These are phyloP conservation scores for Lepidochrysops patricia DNA, from an alignment of 2,888 invertebrate species.

Conservation along the genomic window DNA sequence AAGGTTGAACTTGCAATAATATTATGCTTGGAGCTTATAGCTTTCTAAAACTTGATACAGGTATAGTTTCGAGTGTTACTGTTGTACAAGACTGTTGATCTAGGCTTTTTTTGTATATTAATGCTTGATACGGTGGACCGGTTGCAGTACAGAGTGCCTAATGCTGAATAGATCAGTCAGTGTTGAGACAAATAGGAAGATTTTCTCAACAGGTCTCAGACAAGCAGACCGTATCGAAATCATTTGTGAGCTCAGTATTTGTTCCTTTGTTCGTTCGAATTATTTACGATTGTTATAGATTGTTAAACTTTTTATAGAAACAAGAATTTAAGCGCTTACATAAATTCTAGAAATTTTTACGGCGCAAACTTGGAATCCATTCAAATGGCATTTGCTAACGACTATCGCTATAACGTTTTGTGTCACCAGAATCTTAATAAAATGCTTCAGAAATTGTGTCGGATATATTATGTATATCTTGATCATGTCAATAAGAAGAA, in stretches of 20 bases:
- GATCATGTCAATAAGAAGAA: not conserved
- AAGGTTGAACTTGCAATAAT: too few relatives aligned
- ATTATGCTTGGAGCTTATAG: too few relatives aligned
- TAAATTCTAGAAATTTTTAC: not conserved
- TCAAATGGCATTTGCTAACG: slow-evolving; percentile 7
- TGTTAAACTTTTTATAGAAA: not conserved
- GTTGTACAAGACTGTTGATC: too few relatives aligned
- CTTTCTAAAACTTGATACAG: too few relatives aligned
- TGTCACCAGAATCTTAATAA: slow-evolving; percentile 11
- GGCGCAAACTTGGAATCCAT: slow-evolving; percentile 4
- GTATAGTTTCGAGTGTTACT: too few relatives aligned
- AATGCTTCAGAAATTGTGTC: not conserved
- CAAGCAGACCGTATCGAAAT: slow-evolving; percentile 1
- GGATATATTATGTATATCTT: not conserved
- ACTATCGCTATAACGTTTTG: slow-evolving; percentile 4
- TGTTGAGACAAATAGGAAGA: not conserved
- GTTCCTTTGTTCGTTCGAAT: not conserved
- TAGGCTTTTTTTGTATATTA: too few relatives aligned
- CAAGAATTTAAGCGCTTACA: slow-evolving; percentile 4
- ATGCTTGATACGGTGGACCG: too few relatives aligned
- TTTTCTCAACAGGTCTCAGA: not conserved
- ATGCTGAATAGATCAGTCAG: not conserved
- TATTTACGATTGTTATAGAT: slow-evolving; percentile 3
- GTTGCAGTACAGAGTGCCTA: too few relatives aligned
- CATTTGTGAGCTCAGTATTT: not conserved